A percentile compares a stretch with the other conserved stretches of the same genome.
phyloP scores from a whole-genome alignment of 2,797 vertebrate species.

The Discoglossus pictus region DNA sequence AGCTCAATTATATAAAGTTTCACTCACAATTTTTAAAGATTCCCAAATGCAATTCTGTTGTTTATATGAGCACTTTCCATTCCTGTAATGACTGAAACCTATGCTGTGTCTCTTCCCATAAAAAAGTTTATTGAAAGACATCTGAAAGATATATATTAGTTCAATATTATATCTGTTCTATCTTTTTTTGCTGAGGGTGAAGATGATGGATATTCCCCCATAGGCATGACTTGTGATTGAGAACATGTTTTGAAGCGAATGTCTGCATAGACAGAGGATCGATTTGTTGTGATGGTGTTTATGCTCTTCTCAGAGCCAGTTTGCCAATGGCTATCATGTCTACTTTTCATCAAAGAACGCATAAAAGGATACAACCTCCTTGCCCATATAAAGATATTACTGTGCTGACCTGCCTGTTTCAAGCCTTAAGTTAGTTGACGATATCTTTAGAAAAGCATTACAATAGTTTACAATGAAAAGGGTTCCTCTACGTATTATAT shows the following conservation, averaged over 20 bases:
- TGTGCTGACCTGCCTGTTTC: background rate
- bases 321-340: constrained; percentile 13
- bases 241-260: constrained; percentile 13
- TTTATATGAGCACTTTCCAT: too few relatives aligned
- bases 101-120: too few relatives aligned
- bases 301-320: constrained; percentile 1
- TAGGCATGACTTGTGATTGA: constrained; percentile 5
- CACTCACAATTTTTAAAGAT: too few relatives aligned
- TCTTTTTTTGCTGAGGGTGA: background rate
- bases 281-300: background rate
- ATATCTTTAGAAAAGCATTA: background rate
- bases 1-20: too few relatives aligned
- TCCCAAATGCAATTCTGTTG: too few relatives aligned
- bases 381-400: constrained; percentile 7
- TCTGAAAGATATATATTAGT: too few relatives aligned
- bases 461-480: constrained; percentile 4
- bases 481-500: background rate
- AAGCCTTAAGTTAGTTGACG: background rate
- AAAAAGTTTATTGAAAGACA: background rate
- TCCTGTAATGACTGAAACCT: too few relatives aligned
- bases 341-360: constrained; percentile 17
- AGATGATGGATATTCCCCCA: background rate
- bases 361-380: background rate
- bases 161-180: too few relatives aligned
- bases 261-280: constrained; percentile 6